Percentiles rank a stretch among this genome's conserved stretches.
These are phyloP conservation scores for Porites evermanni DNA, from an alignment of 92 coral and sea anemone species.

Conservation along the genomic window DNA sequence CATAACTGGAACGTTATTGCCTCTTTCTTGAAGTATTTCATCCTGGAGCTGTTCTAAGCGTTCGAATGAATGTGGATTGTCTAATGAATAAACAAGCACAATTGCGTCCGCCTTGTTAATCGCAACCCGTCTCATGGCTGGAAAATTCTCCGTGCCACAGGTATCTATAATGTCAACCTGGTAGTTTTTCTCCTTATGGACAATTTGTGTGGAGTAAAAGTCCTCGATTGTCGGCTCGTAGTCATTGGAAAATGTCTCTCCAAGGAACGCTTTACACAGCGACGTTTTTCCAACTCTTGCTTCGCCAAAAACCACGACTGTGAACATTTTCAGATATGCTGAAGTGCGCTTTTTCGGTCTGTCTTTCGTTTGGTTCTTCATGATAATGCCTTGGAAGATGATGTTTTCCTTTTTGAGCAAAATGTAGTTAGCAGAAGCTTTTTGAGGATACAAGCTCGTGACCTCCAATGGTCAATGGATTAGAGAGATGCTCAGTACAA, in stretches of 20 bases:
- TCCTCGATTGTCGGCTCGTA: constrained; percentile 89
- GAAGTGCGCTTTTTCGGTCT: constrained; percentile 60
- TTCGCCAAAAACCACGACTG: constrained; percentile 85
- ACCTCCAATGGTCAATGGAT: background rate
- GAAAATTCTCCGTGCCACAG: constrained; percentile 90
- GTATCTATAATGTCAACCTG: constrained; percentile 89
- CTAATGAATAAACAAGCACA: constrained; percentile 83
- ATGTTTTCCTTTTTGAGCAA: background rate
- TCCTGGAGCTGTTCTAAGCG: constrained; percentile 66
- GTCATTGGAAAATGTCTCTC: constrained; percentile 65
- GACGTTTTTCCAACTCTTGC: constrained; percentile 85
- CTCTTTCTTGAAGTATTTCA: constrained; percentile 79
- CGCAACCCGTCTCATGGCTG: constrained; percentile 89
- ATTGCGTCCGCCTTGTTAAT: constrained; percentile 85
- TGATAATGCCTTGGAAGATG: constrained; percentile 5
- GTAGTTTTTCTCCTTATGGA: constrained; percentile 80
- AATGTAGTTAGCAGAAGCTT: background rate
- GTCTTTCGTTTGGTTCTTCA: constrained; percentile 47
- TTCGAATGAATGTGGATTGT: constrained; percentile 78
- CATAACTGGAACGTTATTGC: constrained; percentile 70
- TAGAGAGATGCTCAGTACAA: background rate
- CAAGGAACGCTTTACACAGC: constrained; percentile 76
- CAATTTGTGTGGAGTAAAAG: constrained; percentile 76
- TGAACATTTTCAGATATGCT: constrained; percentile 74
- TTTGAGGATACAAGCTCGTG: background rate